Evolutionary conservation across 2,888 invertebrate species (phyloP), one percentile per base, ranked within the genome.

Genomic region (Apodemia duryi): DNA sequence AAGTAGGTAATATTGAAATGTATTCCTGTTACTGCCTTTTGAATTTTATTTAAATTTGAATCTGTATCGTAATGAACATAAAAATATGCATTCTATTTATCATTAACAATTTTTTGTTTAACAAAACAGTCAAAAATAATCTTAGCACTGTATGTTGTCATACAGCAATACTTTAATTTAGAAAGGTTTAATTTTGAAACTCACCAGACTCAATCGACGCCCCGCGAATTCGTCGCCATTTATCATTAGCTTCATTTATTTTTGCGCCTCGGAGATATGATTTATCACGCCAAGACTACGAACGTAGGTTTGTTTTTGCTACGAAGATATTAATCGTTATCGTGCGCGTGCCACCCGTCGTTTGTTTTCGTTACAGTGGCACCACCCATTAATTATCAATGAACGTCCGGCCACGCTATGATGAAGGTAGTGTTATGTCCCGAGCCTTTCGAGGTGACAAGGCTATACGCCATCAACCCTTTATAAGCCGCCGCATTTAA

Each of bases 211-310:
- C 85, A 82, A 88, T 88, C 78, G 83, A 77, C 79, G 79, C 79
- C 82, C 77, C 73, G 78, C 79, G 83, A 82, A 83, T 85, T 82
- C 83, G 76, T 84, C 82, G 78, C 84, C 86, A 89, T 91, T 91
- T 89, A 91, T 91, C 91, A 90, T 90, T 87, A 83, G 84, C 81
- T 87, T 90, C 91, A 91, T 91, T 91, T 90, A 91, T 91, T 91
- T 91, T 90, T 90, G 88, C 84, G 87, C 84, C 88, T 86, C 83
- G 79, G 75, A 88, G 88, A 88, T 90, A 91, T 91, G 91, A 91
- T 91, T 91, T 91, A 91, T 91, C 86, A 82, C 86, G 80, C 79
- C 82, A 80, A 85, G 86, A 83, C 86, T 83, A 82, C 49, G 49
- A 49, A 76, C 81, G 85, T 87, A 83, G 86, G 88, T 89, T 87